These are phyloP conservation scores for Poeciliopsis paucimaculata DNA, from an alignment of 2,797 vertebrate genomes.

Conservation along the genomic window DNA sequence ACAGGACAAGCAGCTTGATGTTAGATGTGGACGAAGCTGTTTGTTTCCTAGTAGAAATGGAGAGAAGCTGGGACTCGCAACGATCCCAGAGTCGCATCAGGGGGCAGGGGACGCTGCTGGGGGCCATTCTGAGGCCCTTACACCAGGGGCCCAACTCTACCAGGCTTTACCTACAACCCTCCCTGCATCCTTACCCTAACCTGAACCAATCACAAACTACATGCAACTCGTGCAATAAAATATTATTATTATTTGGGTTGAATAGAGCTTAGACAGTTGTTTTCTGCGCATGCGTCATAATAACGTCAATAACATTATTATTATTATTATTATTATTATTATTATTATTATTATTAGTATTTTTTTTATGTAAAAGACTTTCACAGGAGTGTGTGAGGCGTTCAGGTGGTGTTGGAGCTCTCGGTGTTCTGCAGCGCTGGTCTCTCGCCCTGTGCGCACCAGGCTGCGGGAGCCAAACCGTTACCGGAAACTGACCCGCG, in stretches of 20 bases:
- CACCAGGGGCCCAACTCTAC: background rate
- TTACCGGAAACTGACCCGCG: background rate
- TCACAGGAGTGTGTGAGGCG: too few relatives aligned
- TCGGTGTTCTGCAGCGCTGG: background rate
- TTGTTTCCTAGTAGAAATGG: background rate
- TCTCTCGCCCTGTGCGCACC: background rate
- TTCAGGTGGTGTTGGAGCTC: background rate
- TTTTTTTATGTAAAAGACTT: background rate
- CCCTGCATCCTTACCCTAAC: background rate
- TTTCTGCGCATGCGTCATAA: background rate
- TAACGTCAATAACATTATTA: background rate
- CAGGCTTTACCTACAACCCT: background rate
- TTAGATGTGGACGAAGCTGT: background rate
- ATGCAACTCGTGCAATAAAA: background rate
- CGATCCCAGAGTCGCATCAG: background rate
- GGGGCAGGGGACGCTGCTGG: background rate
- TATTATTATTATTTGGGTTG: background rate
- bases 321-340: too few relatives aligned
- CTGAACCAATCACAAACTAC: background rate
- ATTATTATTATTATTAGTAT: too few relatives aligned
- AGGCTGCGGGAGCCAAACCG: background rate
- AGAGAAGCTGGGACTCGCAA: background rate
- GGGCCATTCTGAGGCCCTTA: background rate
- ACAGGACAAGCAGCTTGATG: background rate
- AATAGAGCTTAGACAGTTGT: background rate